Base-by-base conservation (phyloP, 2,888 invertebrate species). In the Cryptophagus acutangulus region DNA sequence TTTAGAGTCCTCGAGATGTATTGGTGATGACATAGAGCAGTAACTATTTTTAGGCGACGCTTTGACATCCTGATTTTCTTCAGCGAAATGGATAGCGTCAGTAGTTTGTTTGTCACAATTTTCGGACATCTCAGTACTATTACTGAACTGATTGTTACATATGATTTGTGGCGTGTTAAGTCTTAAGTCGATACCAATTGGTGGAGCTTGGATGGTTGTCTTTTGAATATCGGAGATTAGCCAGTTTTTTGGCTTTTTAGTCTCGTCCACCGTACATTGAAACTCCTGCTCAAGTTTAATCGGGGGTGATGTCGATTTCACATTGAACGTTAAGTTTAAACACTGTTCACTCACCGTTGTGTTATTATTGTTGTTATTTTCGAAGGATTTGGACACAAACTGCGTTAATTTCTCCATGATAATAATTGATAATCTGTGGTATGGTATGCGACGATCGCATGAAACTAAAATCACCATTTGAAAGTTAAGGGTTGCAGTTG, bases 341-440 rank as follows among this genome's bases (percentile, higher is more conserved):
- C 62, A 63, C 45, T 59, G 55, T 24, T 58, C 58, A 43, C 58
- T 58, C 41, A 57, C 52, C 38, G 57, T 51, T 40, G 58, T 51
- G 28, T 55, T 53, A 49, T 69, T 71, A 46, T 63, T 70, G 39
- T 56, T 57, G 53, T 78, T 79, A 54, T 78, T 79, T 65, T 84
- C 84, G 71, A 89, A 84, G 47, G 88, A 87, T 73, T 88, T 88
- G 61, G 87, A 87, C 65, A 90, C 89, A 75, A 90, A 89, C 76
- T 88, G 87, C 64, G 89, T 86, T 70, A 90, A 78, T 76, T 89
- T 87, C 75, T 89, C 89, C 89, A 90, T 89, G 55, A 59, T 57
- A 57, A 61, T 56, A 54, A 54, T 45, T 46, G 55, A 56, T 58
- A 55, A 57, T 58, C 55, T 57, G 66, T 70, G 54, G 52, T 52